Evolutionary conservation across 2,888 invertebrate genomes (phyloP).

Genomic region (Tetragonula carbonaria): DNA sequence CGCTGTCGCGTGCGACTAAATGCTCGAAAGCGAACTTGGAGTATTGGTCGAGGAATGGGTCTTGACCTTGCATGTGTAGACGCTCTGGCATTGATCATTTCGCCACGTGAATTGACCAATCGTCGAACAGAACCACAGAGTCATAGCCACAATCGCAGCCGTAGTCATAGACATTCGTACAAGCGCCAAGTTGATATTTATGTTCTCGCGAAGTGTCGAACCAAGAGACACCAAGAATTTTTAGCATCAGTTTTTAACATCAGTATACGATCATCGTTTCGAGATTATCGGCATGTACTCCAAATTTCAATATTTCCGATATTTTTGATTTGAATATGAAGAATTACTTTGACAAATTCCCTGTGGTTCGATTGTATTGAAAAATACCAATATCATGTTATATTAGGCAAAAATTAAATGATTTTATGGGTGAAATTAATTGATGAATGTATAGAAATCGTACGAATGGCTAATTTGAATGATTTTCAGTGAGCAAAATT

Average conservation of each 20-base stretch:
- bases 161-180: too few relatives aligned
- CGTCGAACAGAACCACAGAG: neutral
- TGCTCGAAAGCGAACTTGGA: neutral
- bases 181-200: too few relatives aligned
- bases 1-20: constrained; percentile 36
- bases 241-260: too few relatives aligned
- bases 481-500: too few relatives aligned
- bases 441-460: neutral
- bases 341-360: neutral
- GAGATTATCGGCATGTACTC: too few relatives aligned
- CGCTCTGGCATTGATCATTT: neutral
- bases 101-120: neutral
- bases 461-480: neutral
- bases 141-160: neutral
- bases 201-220: too few relatives aligned
- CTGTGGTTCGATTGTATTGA: neutral
- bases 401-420: neutral
- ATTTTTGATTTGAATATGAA: too few relatives aligned
- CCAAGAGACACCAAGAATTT: too few relatives aligned
- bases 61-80: constrained; percentile 9
- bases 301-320: too few relatives aligned
- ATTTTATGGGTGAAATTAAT: neutral
- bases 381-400: neutral
- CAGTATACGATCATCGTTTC: too few relatives aligned
- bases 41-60: neutral